Percentiles rank a stretch among this genome's conserved stretches.
Conservation (phyloP, 2,888 invertebrate genomes). For the Rhagonycha lutea region DNA sequence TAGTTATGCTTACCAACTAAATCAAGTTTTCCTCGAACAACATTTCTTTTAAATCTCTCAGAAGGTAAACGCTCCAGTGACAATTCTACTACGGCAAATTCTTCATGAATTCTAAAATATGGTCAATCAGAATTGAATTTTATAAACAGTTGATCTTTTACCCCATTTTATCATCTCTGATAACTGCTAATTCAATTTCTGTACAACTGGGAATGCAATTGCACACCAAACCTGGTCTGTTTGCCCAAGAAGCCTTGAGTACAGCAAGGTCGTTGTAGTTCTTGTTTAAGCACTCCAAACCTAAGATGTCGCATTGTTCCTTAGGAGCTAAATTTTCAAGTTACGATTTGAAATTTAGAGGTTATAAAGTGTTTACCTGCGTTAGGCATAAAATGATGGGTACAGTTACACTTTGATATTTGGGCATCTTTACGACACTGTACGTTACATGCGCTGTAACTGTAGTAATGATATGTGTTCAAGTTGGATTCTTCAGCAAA, state of each 20-base stretch:
- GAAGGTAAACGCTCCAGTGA: constrained; percentile 68
- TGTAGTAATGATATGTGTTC: constrained; percentile 68
- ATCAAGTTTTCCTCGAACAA: constrained; percentile 67
- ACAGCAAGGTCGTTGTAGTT: constrained; percentile 66
- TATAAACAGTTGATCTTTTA: constrained; percentile 35
- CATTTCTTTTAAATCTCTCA: constrained; percentile 68
- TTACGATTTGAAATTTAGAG: background rate
- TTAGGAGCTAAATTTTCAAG: constrained; percentile 51
- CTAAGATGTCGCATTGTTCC: constrained; percentile 66
- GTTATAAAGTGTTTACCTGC: constrained; percentile 55
- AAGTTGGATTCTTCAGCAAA: constrained; percentile 69
- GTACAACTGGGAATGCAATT: constrained; percentile 73
- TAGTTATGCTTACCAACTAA: constrained; percentile 63
- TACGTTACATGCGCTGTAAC: constrained; percentile 74
- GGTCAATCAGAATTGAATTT: constrained; percentile 13
- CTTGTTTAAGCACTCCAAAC: constrained; percentile 66
- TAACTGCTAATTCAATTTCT: constrained; percentile 69
- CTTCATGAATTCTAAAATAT: constrained; percentile 44
- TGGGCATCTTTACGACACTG: constrained; percentile 71
- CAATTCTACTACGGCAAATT: constrained; percentile 59
- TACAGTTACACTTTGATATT: constrained; percentile 65
- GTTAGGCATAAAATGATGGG: constrained; percentile 71
- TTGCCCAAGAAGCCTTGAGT: constrained; percentile 69
- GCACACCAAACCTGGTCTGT: constrained; percentile 66
- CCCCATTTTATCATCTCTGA: constrained; percentile 60